Base-by-base conservation (phyloP, 2,888 invertebrate genomes). In the Zele albiditarsus region DNA sequence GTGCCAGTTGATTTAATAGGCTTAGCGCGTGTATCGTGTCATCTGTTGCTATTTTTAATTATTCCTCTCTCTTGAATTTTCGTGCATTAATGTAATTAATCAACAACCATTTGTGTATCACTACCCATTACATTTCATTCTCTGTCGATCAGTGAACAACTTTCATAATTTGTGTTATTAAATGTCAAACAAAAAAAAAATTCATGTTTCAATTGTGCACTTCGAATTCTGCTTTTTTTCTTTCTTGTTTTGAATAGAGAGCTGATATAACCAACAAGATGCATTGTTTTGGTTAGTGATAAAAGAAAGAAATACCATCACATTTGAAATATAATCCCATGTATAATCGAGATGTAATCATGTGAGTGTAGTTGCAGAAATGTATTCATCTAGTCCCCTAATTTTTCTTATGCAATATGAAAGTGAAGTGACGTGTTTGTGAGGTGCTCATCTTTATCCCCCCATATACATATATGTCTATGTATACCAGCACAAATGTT, bases 1-100 rank as follows among this genome's bases (percentile, higher is more conserved):
- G 20, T 86, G 85, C 84, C 86, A 84, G 84, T 83, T 82, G 76
- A 79, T 81, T 80, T 85, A 83, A 62, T 60, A 85, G 81, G 82
- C 78, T 82, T 85, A 84, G 84, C 62, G 75, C 77, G 63, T 10
- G 67, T 78, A 73, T 60, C 71, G 77, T 78, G 77, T 79, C 79
- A 73, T 79, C 66, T 79, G 77, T 58, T 62, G 74, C 79, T 79
- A 79, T 78, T 76, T 77, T 53, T 8, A 20, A 20, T 70, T 80
- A 74, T 78, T 58, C 76, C 80, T 80, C 83, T 71, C 81, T 77
- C 68, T 80, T 73, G 78, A 58, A 76, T 80, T 80, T 83, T 73
- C 82, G 70, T 74, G 76, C 77, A 77, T 79, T 75, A 60, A 73
- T 78, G 76, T 75, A 57, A 80, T 65, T 68, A 65, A 60, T 67